Conservation (phyloP, 2,113 vertebrate genomes). For the Boulengeromyrus knoepffleri region DNA sequence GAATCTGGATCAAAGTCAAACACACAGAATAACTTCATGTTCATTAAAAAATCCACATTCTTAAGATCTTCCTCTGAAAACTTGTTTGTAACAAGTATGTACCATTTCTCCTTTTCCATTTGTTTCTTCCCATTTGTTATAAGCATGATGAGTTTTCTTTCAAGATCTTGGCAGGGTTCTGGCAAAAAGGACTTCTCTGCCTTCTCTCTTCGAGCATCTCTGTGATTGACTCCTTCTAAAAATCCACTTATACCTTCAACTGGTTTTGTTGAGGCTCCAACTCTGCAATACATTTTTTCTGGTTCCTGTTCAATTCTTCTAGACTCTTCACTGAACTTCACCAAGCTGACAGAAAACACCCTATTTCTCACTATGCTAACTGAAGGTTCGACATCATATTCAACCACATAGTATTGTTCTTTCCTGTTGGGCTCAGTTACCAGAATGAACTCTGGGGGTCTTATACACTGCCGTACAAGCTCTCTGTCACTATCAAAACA, state of each 20-base stretch:
- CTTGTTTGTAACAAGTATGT: conserved; percentile 59
- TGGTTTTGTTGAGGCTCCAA: too few species aligned
- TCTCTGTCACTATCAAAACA: background rate
- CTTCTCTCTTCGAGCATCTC: too few species aligned
- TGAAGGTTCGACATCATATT: conserved; percentile 59
- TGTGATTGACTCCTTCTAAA: too few species aligned
- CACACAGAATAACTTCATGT: conserved; percentile 62
- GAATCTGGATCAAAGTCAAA: conserved; percentile 69
- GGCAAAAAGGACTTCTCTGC: background rate
- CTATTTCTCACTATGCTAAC: background rate
- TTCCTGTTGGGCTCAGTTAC: conserved; percentile 48
- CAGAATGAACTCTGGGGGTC: conserved; percentile 54
- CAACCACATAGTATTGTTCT: conserved; percentile 56
- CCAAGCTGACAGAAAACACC: too few species aligned
- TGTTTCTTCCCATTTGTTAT: conserved; percentile 50
- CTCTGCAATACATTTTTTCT: too few species aligned
- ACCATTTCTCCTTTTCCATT: conserved; percentile 52
- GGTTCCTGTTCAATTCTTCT: too few species aligned
- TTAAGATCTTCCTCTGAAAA: conserved; percentile 37
- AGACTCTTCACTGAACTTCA: too few species aligned
- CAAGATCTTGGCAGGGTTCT: conserved; percentile 42
- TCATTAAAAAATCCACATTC: conserved; percentile 49
- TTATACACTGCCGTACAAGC: conserved; percentile 52
- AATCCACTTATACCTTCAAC: too few species aligned
- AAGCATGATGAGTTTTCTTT: conserved; percentile 50